Evolutionary conservation across 2,797 vertebrate species (phyloP).

Genomic region (Aldrovandia affinis): DNA sequence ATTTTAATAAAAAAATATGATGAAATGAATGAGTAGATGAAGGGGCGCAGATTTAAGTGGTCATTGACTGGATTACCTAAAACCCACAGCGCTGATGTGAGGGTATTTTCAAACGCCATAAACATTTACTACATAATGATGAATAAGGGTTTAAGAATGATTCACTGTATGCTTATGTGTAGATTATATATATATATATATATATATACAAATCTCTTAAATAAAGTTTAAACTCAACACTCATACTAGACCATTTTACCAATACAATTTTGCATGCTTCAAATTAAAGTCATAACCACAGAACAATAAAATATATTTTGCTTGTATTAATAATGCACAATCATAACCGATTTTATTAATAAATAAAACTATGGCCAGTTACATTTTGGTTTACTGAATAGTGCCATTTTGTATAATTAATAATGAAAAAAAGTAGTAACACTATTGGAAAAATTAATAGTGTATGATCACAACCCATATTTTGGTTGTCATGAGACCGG

Average conservation of each 20-base stretch:
- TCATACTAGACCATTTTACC: not conserved
- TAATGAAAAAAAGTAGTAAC: not conserved
- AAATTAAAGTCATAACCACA: not conserved
- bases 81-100: not conserved
- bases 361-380: not conserved
- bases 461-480: not conserved
- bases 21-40: constrained; percentile 68
- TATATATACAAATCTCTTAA: too few relatives aligned
- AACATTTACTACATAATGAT: not conserved
- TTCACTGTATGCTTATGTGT: too few relatives aligned
- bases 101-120: not conserved
- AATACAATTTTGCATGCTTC: not conserved
- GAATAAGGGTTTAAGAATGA: not conserved
- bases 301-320: not conserved
- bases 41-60: constrained; percentile 32
- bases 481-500: not conserved
- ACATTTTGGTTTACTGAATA: not conserved
- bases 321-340: too few relatives aligned
- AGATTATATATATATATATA: too few relatives aligned
- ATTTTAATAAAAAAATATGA: constrained; percentile 57
- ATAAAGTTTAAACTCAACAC: too few relatives aligned
- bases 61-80: not conserved
- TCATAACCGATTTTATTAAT: not conserved
- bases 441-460: not conserved
- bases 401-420: not conserved